Evolutionary conservation across 2,113 vertebrate species (phyloP).

Genomic region (Nyctereutes procyonoides): DNA sequence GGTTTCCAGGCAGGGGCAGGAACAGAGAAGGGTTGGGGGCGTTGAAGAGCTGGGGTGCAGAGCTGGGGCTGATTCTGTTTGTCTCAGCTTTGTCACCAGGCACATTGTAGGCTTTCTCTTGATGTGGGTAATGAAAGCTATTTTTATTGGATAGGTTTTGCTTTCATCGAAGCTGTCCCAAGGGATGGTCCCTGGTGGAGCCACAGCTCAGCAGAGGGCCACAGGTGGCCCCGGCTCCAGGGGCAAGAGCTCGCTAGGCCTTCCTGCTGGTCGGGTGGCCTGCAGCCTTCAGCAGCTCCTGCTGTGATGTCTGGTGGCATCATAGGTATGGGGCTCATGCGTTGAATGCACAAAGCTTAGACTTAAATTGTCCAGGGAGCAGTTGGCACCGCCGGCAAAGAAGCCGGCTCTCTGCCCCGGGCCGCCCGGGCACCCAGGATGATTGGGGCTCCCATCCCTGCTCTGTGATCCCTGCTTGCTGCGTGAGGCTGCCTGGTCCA

Average conservation of each 20-base stretch:
- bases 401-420: not conserved
- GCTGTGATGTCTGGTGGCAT: not conserved
- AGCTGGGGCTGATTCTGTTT: not conserved
- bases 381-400: not conserved
- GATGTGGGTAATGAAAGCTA: not conserved
- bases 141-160: not conserved
- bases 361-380: not conserved
- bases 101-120: not conserved
- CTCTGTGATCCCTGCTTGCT: constrained; percentile 70
- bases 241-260: not conserved
- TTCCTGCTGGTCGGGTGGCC: not conserved
- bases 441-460: not conserved
- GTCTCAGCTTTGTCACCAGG: not conserved
- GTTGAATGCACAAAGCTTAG: not conserved
- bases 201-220: not conserved
- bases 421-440: not conserved
- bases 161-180: not conserved
- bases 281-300: not conserved
- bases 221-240: not conserved
- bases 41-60: not conserved
- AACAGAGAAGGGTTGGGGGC: not conserved
- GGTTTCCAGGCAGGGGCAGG: not conserved
- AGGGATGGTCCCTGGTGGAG: not conserved
- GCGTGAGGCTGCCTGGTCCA: constrained; percentile 74
- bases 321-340: not conserved